Base-by-base conservation (phyloP, 1,140 invertebrate genomes). In the Eurosta solidaginis region DNA sequence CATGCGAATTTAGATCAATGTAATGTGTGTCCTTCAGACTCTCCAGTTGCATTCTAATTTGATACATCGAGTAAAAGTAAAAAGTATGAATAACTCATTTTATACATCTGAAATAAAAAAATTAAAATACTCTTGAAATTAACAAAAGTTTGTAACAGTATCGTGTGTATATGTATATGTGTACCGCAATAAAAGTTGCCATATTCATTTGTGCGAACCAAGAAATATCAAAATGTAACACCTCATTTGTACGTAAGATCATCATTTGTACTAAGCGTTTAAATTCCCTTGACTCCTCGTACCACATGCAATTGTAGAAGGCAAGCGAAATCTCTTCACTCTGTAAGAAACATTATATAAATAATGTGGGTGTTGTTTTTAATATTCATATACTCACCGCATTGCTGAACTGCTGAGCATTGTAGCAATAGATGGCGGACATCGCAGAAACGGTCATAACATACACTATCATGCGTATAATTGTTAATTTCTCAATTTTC, bases 401-500 rank as follows among this genome's bases (percentile, higher is more conserved):
- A 36, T 75, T 81, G 1, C 78, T 77, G 36, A 86, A 82, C 54
- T 77, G 74, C 76, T 86, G 85, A 4, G 83, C 84, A 74, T 86
- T 86, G 59, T 82, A 86, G 76, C 85, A 86, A 76, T 85, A 86
- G 50, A 86, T 82, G 45, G 83, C 80, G 74, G 86, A 81, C 81
- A 86, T 81, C 78, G 82, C 84, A 75, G 83, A 83, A 2, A 79
- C 68, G 6, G 85, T 83, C 10, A 79, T 36, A 20, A 86, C 75
- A 74, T 83, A 86, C 81, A 86, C 81, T 33, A 84, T 76, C 85
- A 86, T 86, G 29, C 84, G 81, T 17, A 86, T 49, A 22, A 79
- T n/a, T n/a, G n/a, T n/a, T n/a, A n/a, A n/a, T n/a, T n/a, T n/a
- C n/a, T n/a, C n/a, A n/a, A n/a, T n/a, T n/a, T n/a, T n/a, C n/a